phyloP scores from a whole-genome alignment of 2,113 vertebrate genomes.

The Nannospalax galili region DNA sequence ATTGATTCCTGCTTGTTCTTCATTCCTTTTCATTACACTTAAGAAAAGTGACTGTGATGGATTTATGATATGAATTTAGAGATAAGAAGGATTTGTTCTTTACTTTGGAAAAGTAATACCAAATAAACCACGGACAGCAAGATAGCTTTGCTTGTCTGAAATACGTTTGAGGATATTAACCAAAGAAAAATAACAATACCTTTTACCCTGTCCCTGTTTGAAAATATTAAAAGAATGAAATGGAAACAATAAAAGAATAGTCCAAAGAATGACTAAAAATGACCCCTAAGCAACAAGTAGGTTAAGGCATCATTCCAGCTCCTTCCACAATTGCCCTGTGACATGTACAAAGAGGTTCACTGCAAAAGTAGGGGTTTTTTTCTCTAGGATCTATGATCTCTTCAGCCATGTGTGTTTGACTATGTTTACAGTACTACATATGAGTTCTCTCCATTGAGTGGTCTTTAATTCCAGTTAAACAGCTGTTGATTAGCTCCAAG shows the following conservation, averaged over 20 bases:
- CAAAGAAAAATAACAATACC: neutral
- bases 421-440: too few relatives aligned
- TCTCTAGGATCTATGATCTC: too few relatives aligned
- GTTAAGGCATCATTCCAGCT: neutral
- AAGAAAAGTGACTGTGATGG: constrained; percentile 42
- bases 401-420: too few relatives aligned
- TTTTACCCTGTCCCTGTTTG: neutral
- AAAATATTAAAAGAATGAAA: neutral
- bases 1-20: neutral
- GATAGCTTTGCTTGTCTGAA: neutral
- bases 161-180: neutral
- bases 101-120: constrained; percentile 35
- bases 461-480: too few relatives aligned
- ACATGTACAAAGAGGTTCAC: neutral
- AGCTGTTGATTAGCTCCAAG: too few relatives aligned
- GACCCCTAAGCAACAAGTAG: neutral
- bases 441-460: too few relatives aligned
- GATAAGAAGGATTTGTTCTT: constrained; percentile 55
- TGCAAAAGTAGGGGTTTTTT: too few relatives aligned
- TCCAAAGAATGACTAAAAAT: constrained; percentile 2
- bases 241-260: neutral
- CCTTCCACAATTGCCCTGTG: neutral
- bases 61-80: constrained; percentile 6
- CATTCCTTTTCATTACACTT: constrained; percentile 17
- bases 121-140: neutral